phyloP scores from a whole-genome alignment of 1,140 invertebrate species.

The Leguminivora glycinivorella region DNA sequence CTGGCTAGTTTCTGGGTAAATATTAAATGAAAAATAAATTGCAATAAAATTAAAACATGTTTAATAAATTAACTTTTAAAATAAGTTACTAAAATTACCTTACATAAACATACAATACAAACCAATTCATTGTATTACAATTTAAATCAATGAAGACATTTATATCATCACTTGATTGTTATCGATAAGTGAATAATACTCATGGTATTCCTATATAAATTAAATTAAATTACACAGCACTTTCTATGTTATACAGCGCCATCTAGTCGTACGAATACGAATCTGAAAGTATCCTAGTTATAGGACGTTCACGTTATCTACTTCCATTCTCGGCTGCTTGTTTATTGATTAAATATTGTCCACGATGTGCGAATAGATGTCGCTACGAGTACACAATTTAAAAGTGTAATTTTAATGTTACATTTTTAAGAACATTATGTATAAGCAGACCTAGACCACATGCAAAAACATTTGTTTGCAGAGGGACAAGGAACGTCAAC shows the following conservation, averaged over 20 bases:
- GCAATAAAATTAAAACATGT: background rate
- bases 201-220: too few species aligned
- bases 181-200: conserved; percentile 14
- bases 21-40: background rate
- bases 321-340: background rate
- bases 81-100: background rate
- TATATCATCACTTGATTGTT: conserved; percentile 2
- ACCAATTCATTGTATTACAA: background rate
- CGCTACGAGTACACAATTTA: background rate
- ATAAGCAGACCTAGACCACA: too few species aligned
- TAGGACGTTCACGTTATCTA: background rate
- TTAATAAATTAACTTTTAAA: background rate
- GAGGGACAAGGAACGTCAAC: too few species aligned
- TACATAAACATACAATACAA: background rate
- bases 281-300: background rate
- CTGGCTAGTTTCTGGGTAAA: conserved; percentile 17
- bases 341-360: background rate
- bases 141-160: background rate
- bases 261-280: background rate
- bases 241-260: background rate
- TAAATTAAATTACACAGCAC: background rate
- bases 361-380: background rate
- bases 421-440: conserved; percentile 6
- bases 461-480: too few species aligned
- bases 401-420: background rate